Evolutionary conservation across 2,888 invertebrate species (phyloP), one percentile per base, ranked within the genome.

Genomic region (Dysmachus trigonus): DNA sequence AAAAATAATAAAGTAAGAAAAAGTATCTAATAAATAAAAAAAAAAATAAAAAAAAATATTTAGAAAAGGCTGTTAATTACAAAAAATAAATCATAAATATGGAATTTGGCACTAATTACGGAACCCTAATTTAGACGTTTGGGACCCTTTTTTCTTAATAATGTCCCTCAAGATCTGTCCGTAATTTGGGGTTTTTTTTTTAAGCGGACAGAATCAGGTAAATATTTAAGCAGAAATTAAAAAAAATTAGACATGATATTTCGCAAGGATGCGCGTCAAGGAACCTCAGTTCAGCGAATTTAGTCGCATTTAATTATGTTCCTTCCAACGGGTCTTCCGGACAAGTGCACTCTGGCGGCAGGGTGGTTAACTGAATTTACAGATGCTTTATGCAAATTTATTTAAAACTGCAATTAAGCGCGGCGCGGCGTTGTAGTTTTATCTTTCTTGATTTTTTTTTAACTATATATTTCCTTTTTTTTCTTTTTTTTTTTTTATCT

Each of bases 331-430:
- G 27, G 27, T 62, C 62, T 62, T 62, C 27, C 22, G 62, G 62
- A 62, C 62, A 22, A 62, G 10, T 62, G 62, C 62, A 62, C 62
- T 62, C 62, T 47, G 7, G 47, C 10, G n/a, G 47, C 2, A n/a
- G 62, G 51, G 51, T 18, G n/a, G 51, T 18, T 22, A 62, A 62
- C 47, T 47, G 38, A 85, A 85, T 81, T 85, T 38, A 71, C 74
- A 82, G 62, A 82, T 82, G 85, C 73, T 74, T 82, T 82, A 87
- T 87, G 85, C 85, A 87, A 87, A 87, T 87, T 87, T 85, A 87
- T 87, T 87, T 87, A 72, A 85, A 85, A 85, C 82, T 87, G 87
- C 82, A 87, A 87, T 87, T 87, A 87, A 87, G 85, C 82, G 85
- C 74, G 13, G 31, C 35, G 47, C 41, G 71, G 41, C 47, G 74